Percentiles rank a stretch among this genome's conserved stretches.
Conservation (phyloP, 92 coral and sea anemone genomes). For the Muricea muricata region DNA sequence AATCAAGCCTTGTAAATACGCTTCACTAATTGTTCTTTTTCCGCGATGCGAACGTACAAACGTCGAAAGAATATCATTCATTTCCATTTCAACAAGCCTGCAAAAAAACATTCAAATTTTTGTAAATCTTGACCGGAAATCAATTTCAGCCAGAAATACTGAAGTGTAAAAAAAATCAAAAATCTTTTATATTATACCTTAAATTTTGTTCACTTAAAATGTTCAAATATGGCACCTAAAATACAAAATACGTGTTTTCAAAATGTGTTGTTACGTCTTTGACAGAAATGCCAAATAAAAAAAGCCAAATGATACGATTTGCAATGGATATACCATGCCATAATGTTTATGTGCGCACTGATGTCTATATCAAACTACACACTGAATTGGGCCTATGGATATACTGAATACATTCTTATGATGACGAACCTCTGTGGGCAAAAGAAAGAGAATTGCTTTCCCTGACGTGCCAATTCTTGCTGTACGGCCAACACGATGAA, state of each 20-base stretch:
- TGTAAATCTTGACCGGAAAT: not conserved
- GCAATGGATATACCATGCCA: no score
- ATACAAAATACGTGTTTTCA: not conserved
- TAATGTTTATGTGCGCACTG: no score
- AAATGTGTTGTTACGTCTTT: not conserved
- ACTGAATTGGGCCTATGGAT: no score
- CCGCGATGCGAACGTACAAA: slow-evolving; percentile 26
- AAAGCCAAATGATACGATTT: no score
- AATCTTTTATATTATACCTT: not conserved
- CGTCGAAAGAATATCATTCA: slow-evolving; percentile 61
- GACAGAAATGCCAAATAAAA: not conserved
- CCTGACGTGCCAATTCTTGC: slow-evolving; percentile 92
- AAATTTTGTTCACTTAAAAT: slow-evolving; percentile 15
- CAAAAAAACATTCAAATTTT: not conserved
- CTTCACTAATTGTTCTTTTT: not conserved
- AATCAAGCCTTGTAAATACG: slow-evolving; percentile 64
- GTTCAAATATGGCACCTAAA: not conserved
- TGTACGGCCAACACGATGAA: slow-evolving; percentile 97
- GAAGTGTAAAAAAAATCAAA: not conserved
- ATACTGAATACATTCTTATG: no score
- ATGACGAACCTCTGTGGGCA: slow-evolving; percentile 79
- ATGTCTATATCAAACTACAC: no score
- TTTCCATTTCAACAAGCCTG: slow-evolving; percentile 82
- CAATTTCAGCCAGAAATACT: not conserved
- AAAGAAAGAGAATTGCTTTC: slow-evolving; percentile 81